These are phyloP conservation scores for Dreissena polymorpha DNA, from an alignment of 1,140 invertebrate genomes.

Conservation along the genomic window DNA sequence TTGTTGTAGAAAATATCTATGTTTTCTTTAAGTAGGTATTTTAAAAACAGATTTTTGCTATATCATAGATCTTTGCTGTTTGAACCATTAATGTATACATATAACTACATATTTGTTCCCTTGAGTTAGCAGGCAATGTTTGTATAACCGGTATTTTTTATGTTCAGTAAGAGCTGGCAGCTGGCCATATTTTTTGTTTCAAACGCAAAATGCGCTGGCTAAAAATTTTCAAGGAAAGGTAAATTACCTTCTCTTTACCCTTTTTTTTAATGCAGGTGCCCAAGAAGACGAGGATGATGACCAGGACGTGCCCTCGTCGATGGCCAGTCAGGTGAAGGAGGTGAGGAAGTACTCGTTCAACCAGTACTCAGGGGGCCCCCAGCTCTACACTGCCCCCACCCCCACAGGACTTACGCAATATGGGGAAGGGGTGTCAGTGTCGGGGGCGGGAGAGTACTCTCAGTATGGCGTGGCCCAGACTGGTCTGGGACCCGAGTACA, in stretches of 20 bases:
- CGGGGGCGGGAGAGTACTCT: background rate
- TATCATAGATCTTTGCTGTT: too few species aligned
- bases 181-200: too few species aligned
- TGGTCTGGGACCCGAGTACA: background rate
- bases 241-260: too few species aligned
- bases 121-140: too few species aligned
- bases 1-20: too few species aligned
- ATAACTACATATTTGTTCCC: too few species aligned
- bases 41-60: background rate
- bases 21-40: too few species aligned
- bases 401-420: background rate
- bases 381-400: constrained; percentile 24
- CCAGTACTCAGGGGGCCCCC: constrained; percentile 49
- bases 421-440: background rate
- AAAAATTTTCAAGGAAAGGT: too few species aligned
- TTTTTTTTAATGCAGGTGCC: constrained; percentile 2
- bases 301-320: constrained; percentile 42
- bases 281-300: constrained; percentile 49
- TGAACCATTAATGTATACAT: too few species aligned
- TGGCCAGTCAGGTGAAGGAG: constrained; percentile 46
- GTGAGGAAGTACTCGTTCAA: constrained; percentile 51
- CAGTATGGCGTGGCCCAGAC: background rate
- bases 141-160: too few species aligned
- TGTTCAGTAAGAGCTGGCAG: too few species aligned
- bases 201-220: too few species aligned